Evolutionary conservation across 2,888 invertebrate species (phyloP), one percentile per base, ranked within the genome.

Genomic region (Hemicrepidius hirtus): DNA sequence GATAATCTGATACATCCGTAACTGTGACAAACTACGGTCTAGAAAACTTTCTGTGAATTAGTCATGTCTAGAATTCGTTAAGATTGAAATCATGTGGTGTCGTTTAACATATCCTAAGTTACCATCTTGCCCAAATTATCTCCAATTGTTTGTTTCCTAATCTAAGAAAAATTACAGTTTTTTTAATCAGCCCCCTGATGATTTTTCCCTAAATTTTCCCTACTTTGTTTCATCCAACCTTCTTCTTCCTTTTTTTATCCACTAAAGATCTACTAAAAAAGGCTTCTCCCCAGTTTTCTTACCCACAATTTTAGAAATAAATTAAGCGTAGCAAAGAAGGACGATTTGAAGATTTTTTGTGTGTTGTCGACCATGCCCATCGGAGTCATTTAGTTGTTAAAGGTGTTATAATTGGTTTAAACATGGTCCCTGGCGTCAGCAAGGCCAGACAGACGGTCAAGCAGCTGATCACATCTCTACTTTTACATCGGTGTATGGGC

Each of bases 381-480:
- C 84, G 83, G 78, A 83, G 83, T 84, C 85, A 84, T 85, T 84
- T 84, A 82, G 83, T 84, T 84, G 84, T 85, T 83, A 83, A 82
- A 86, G 85, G 86, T 86, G 86, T 86, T 86, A 86, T 86, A 86
- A 86, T 86, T 86, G 86, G 86, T 84, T 85, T 84, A 82, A 84
- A 85, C 86, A 86, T 78, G 83, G 81, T 79, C 80, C 78, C 84
- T 86, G 86, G 86, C 86, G 86, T 86, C 86, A 85, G 82, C 78
- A 77, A 82, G 86, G 78, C 86, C 84, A 85, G 86, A 84, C 84
- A 78, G 79, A 77, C 82, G 79, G 76, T 78, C 76, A 71, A 73
- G 74, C 74, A 75, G 74, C 80, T 75, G 75, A 78, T 79, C 79
- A 71, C 68, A 69, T 73, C 76, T 75, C 62, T 59, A 57, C 80